Percentiles rank a stretch among this genome's conserved stretches.
Evolutionary conservation across 2,797 vertebrate species (phyloP).

Genomic region (Telmatherina bonti): DNA sequence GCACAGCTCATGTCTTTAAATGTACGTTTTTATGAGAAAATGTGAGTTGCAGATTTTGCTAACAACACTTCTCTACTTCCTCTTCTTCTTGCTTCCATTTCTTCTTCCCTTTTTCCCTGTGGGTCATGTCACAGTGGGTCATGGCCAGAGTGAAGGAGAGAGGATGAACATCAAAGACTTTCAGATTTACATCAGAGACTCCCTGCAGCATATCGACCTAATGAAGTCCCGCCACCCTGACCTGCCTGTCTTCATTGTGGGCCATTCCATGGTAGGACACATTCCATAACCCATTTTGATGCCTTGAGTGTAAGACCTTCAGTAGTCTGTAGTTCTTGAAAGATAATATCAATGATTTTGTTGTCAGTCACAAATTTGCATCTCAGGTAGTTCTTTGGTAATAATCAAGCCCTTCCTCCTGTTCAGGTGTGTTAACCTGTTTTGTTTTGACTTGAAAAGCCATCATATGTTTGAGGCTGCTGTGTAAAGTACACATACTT

Average conservation of each 20-base stretch:
- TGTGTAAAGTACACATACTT: constrained; percentile 6
- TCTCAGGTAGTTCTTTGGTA: not conserved
- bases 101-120: not conserved
- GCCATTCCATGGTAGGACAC: constrained; percentile 95
- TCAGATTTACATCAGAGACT: constrained; percentile 91
- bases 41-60: not conserved
- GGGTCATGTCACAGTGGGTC: constrained; percentile 91
- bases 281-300: not conserved
- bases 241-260: constrained; percentile 91
- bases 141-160: constrained; percentile 96
- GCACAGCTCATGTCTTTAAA: not conserved
- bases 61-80: no score
- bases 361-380: not conserved
- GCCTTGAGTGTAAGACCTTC: not conserved
- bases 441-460: constrained; percentile 32
- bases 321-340: not conserved
- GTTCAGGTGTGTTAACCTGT: constrained; percentile 8
- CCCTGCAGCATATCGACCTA: constrained; percentile 91
- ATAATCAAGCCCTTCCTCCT: no score
- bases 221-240: constrained; percentile 87
- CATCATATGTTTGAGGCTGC: constrained; percentile 7
- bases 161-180: constrained; percentile 94
- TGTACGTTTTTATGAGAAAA: not conserved
- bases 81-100: not conserved
- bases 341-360: not conserved